Conservation (phyloP, 53 echinoderm and acorn worm genomes). For the Temnopleurus reevesii region DNA sequence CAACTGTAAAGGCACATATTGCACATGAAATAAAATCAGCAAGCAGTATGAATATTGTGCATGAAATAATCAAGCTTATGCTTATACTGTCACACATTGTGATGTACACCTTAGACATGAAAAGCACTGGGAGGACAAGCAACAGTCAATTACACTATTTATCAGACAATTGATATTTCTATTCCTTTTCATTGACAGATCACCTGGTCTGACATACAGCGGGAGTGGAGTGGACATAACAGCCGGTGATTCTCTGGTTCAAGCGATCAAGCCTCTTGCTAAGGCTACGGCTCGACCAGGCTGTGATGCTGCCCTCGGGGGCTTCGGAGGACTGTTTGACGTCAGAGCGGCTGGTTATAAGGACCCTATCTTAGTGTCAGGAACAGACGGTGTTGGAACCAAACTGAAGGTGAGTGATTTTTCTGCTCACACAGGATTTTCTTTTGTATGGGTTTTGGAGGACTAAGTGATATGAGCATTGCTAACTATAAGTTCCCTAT, state of each 20-base stretch:
- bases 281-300: slow-evolving; percentile 79
- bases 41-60: no score
- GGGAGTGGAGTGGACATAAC: slow-evolving; percentile 91
- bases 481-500: slow-evolving; percentile 91
- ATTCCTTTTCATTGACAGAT: neutral
- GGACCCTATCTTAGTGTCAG: slow-evolving; percentile 93
- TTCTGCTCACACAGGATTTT: neutral
- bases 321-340: slow-evolving; percentile 96
- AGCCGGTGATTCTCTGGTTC: slow-evolving; percentile 81
- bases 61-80: no score
- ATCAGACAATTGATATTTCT: no score
- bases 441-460: slow-evolving; percentile 79
- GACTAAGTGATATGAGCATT: slow-evolving; percentile 79
- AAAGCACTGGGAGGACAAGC: no score
- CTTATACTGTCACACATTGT: no score
- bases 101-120: no score
- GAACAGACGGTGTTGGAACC: slow-evolving; percentile 97
- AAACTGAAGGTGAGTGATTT: slow-evolving; percentile 81
- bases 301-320: slow-evolving; percentile 85
- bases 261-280: slow-evolving; percentile 91
- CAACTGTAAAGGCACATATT: no score
- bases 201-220: slow-evolving; percentile 78
- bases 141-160: no score
- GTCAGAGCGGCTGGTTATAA: slow-evolving; percentile 81
- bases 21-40: no score